Percentiles rank a stretch among this genome's conserved stretches.
These are phyloP conservation scores for Rhinopomastus cyanomelas DNA, from an alignment of 2,113 vertebrate species.

Conservation along the genomic window DNA sequence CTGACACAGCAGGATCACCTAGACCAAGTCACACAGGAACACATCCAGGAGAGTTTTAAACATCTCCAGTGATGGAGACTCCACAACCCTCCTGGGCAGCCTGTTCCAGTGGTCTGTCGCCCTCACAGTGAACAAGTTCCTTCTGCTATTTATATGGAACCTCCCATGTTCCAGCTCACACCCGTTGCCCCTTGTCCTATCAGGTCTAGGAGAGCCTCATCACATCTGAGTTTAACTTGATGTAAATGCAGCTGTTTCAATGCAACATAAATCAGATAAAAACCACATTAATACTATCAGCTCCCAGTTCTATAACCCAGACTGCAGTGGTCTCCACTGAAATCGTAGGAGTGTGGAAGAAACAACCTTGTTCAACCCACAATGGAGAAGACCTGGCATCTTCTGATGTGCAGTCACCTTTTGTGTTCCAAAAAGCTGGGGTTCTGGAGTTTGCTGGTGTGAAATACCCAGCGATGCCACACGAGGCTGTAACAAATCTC, in stretches of 20 bases:
- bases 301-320: neutral
- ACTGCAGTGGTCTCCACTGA: neutral
- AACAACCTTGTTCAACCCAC: neutral
- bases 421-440: neutral
- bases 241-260: neutral
- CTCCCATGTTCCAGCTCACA: too few species aligned
- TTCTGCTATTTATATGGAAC: too few species aligned
- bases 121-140: too few species aligned
- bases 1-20: too few species aligned
- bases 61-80: too few species aligned
- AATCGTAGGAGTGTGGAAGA: neutral
- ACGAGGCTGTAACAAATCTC: neutral
- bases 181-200: too few species aligned
- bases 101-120: too few species aligned
- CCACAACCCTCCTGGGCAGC: too few species aligned
- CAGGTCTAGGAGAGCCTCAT: neutral
- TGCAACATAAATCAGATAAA: neutral
- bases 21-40: too few species aligned
- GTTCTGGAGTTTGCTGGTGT: too few species aligned
- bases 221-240: neutral
- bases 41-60: too few species aligned
- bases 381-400: neutral
- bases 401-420: neutral
- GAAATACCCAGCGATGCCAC: neutral
- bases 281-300: neutral